Base-by-base conservation (phyloP, 2,888 invertebrate genomes). In the Lepeophtheirus nordmannii region DNA sequence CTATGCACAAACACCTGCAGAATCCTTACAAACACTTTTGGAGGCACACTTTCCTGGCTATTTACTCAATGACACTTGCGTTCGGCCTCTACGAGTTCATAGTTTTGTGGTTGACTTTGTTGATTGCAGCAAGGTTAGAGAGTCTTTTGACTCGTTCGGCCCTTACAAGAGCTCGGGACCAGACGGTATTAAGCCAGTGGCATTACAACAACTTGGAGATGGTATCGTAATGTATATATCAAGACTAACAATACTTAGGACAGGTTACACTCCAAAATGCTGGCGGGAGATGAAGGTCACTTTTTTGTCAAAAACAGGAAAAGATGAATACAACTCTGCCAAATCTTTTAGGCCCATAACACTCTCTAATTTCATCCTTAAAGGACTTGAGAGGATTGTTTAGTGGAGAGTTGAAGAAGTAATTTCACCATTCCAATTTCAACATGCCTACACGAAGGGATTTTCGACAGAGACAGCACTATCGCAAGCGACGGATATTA, bases 111-210 rank as follows among this genome's bases (percentile, higher is more conserved):
- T 41, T 41, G 41, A 41, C 41, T 41, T 41, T 41, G 41, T 41
- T 41, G 14, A 41, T 41, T 41, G 41, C 14, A 41, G 14, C 10
- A 41, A 14, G 14, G 41, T 41, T 41, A 41, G 41, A 41, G 41
- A 41, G 41, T 41, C 14, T 11, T 41, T 41, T 41, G 41, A 41
- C 41, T 41, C 41, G 14, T 41, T 41, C 14, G 41, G 41, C 14
- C 41, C 41, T 41, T 41, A 41, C 41, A 41, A 41, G 41, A 41
- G 41, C 41, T 41, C 41, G 41, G 41, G 41, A 41, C 41, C 41
- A 41, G 10, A 41, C 41, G 41, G 41, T 10, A 10, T 41, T 41
- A 41, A 41, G 10, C 41, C 41, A 41, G 41, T 41, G 41, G 41
- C 14, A 41, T 41, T 41, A 41, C 41, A 41, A 41, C 41, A 41